Conservation (phyloP, 1,140 invertebrate genomes). For the Chionoecetes opilio region DNA sequence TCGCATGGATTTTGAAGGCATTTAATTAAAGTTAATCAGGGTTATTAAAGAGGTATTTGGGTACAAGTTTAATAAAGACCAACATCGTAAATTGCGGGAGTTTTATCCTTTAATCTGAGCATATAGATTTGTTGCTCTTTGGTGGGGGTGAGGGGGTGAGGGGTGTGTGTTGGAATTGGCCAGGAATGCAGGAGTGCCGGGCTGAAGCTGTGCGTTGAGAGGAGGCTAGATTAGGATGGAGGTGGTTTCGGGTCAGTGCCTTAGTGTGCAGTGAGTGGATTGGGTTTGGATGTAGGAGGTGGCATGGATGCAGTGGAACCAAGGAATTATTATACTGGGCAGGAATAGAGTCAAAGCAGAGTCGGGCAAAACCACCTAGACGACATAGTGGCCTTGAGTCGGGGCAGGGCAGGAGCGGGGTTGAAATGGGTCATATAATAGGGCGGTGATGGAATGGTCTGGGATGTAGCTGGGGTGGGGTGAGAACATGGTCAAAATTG, state of each 20-base stretch:
- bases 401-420: too few species aligned
- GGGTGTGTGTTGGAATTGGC: background rate
- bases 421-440: too few species aligned
- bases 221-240: background rate
- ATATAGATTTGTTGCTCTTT: background rate
- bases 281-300: background rate
- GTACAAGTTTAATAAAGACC: background rate
- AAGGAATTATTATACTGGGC: too few species aligned
- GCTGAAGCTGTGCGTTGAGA: background rate
- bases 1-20: background rate
- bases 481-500: too few species aligned
- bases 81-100: background rate
- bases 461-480: too few species aligned
- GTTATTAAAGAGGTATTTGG: background rate
- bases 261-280: background rate
- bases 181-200: background rate
- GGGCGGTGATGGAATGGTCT: too few species aligned
- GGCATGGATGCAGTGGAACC: too few species aligned
- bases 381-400: too few species aligned
- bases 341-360: too few species aligned
- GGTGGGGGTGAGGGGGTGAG: background rate
- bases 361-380: too few species aligned
- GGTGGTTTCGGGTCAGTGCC: background rate
- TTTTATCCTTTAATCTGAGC: background rate
- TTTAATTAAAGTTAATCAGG: conserved; percentile 22